Base-by-base conservation (phyloP, 2,113 vertebrate genomes). In the Tautogolabrus adspersus region DNA sequence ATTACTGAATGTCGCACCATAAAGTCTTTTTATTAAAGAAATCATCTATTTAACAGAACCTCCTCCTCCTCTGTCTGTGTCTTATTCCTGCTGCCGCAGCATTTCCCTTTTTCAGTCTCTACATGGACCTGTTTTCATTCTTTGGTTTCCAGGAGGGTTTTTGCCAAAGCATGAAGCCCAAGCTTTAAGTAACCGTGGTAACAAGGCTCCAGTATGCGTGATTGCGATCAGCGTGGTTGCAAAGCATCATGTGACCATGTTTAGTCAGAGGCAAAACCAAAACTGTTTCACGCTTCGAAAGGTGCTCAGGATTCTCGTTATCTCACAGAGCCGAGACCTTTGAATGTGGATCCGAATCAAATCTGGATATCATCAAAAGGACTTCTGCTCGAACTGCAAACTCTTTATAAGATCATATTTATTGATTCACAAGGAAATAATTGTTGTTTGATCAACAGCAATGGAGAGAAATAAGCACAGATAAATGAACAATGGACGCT, bases 1-100 rank as follows among this genome's bases (percentile, higher is more conserved):
- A 68, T 77, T 61, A 46, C 51, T 78, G 90, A 92, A 88, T 87
- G 85, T 87, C 59, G 58, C 4, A 30, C 65, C 76, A 52, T 74
- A 26, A 57, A 66, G 70, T 83, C 66, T 89, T 90, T 34, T 92
- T 90, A 93, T 80, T 92, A 93, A 93, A 93, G 81, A 81, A 79
- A 64, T 67, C 85, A 80, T 89, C 82, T 89, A 86, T 88, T 91
- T 87, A 93, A 88, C 86, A 85, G 58, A 60, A 85, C 12, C 5
- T 7, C 2, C 19, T 7, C 2, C 19, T 52, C 18, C 68, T 46
- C 16, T 23, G 26, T 72, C 52, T 72, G 56, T 9, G 15, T 77
- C 42, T 77, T 18, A 37, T 1, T 49, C 44, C 16, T 19, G 18
- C 16, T 49, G 15, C 18, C 40, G 1, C 3, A 42, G 47, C 16